Evolutionary conservation across 2,888 invertebrate species (phyloP).

Genomic region (Euplagia quadripunctaria): DNA sequence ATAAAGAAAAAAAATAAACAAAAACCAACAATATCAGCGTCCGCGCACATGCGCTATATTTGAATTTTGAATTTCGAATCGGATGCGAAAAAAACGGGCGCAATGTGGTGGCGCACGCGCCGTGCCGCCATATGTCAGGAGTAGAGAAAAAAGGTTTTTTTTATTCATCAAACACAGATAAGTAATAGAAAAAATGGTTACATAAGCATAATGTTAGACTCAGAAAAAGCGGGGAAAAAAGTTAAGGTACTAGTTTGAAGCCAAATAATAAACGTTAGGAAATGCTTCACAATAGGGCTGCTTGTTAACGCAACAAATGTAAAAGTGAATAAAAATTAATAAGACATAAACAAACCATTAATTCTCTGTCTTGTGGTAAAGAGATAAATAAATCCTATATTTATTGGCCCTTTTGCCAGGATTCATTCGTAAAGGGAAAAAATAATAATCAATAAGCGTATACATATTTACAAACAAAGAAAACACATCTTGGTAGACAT

Average conservation of each 20-base stretch:
- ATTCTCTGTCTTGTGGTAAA: too few relatives aligned
- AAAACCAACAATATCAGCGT: slow-evolving; percentile 71
- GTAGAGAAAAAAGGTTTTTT: slow-evolving; percentile 75
- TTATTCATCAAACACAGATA: slow-evolving; percentile 82
- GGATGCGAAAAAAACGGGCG: slow-evolving; percentile 85
- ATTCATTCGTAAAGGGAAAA: too few relatives aligned
- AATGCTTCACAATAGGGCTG: slow-evolving; percentile 58
- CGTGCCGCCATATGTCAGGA: slow-evolving; percentile 72
- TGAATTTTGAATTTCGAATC: slow-evolving; percentile 80
- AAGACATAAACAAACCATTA: too few relatives aligned
- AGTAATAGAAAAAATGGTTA: slow-evolving; percentile 80
- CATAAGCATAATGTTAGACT: slow-evolving; percentile 86
- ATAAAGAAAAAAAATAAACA: slow-evolving; percentile 67
- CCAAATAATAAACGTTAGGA: slow-evolving; percentile 76
- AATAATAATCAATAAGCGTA: too few relatives aligned
- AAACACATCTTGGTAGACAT: too few relatives aligned
- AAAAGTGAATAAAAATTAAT: not conserved
- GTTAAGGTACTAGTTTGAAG: slow-evolving; percentile 71
- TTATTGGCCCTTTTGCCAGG: too few relatives aligned
- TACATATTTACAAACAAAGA: too few relatives aligned
- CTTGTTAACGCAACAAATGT: not conserved
- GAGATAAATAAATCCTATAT: not conserved
- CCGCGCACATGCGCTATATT: slow-evolving; percentile 80
- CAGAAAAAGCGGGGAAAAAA: slow-evolving; percentile 80
- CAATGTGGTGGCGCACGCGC: slow-evolving; percentile 85